Conservation (phyloP, 1,140 invertebrate genomes). For the Hesperophylax magnus region DNA sequence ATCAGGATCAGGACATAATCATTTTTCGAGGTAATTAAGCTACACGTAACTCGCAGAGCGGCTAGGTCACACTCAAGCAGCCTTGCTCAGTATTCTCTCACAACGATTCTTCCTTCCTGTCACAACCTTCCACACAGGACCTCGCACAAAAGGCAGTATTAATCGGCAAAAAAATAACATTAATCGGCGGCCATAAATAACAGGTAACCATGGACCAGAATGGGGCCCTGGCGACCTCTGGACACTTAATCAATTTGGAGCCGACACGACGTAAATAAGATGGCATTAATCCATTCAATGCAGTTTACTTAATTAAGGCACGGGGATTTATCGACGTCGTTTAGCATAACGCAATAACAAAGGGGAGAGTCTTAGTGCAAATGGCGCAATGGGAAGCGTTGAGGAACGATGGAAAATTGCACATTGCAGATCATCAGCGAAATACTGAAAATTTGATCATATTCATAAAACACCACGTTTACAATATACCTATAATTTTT, state of each 20-base stretch:
- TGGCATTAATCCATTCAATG: constrained; percentile 18
- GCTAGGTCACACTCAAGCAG: neutral
- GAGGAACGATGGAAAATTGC: neutral
- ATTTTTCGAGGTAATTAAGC: neutral
- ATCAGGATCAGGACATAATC: neutral
- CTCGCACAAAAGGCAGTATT: neutral
- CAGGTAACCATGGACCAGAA: neutral
- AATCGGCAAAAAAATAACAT: neutral
- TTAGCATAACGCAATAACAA: neutral
- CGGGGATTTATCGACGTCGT: constrained; percentile 14
- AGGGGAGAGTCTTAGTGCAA: no score
- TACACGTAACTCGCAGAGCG: neutral
- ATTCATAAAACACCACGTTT: no score
- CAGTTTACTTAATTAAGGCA: constrained; percentile 34
- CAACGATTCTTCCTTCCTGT: neutral
- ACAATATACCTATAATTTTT: no score
- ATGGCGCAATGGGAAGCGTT: no score
- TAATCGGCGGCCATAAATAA: constrained; percentile 27
- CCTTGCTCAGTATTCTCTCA: neutral
- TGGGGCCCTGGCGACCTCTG: neutral
- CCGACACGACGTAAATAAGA: constrained; percentile 6
- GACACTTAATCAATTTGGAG: constrained; percentile 11
- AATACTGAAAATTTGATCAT: neutral
- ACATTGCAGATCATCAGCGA: neutral
- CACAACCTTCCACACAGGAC: neutral